Evolutionary conservation across 2,797 vertebrate species (phyloP).

Genomic region (Poecile montanus): DNA sequence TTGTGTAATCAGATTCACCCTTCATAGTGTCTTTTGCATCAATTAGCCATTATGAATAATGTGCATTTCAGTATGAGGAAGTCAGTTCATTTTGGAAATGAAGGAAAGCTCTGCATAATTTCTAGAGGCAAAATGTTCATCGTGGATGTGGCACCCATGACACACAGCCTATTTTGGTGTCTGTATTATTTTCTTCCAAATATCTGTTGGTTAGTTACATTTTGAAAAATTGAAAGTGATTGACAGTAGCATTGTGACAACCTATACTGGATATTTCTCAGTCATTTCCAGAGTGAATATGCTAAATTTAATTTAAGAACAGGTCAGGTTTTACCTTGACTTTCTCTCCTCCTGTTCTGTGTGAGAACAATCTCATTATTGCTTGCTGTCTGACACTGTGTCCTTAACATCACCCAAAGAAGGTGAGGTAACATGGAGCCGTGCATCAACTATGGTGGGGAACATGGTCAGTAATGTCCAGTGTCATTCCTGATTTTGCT

Average conservation of each 20-base stretch:
- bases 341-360: not conserved
- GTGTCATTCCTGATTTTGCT: not conserved
- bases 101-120: not conserved
- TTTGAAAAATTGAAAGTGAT: not conserved
- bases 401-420: not conserved
- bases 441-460: not conserved
- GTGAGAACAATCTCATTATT: too few species aligned
- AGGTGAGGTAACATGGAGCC: rapidly evolving
- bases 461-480: not conserved
- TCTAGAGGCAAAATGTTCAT: not conserved
- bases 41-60: not conserved
- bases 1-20: not conserved
- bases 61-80: not conserved
- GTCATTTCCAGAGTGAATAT: not conserved
- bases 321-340: not conserved
- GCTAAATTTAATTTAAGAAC: not conserved
- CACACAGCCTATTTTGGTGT: not conserved
- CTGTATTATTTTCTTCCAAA: not conserved
- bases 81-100: not conserved
- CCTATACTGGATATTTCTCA: not conserved
- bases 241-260: not conserved
- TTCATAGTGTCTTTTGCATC: not conserved
- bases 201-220: not conserved
- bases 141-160: rapidly evolving
- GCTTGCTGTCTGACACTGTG: not conserved